A percentile compares a stretch with the other conserved stretches of the same genome.
These are phyloP conservation scores for Ctenopoma multispine DNA, from an alignment of 2,797 vertebrate species.

Conservation along the genomic window DNA sequence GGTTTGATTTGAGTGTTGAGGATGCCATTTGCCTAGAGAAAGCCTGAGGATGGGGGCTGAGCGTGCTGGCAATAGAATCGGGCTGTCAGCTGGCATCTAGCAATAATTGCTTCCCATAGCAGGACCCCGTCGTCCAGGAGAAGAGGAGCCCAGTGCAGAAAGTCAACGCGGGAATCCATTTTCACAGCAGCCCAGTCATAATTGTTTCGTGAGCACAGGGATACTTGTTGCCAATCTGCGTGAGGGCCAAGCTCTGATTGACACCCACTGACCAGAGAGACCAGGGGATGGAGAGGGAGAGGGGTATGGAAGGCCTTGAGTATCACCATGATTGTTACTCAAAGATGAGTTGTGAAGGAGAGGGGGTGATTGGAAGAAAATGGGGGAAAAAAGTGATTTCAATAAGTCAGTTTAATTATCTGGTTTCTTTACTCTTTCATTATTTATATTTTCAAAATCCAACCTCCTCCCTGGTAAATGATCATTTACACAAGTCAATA, in stretches of 20 bases:
- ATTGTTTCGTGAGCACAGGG: constrained; percentile 90
- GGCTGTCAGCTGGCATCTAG: constrained; percentile 98
- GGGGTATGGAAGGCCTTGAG: constrained; percentile 73
- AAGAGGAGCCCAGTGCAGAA: constrained; percentile 63
- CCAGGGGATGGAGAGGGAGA: constrained; percentile 62
- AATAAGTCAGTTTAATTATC: constrained; percentile 35
- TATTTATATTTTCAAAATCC: constrained; percentile 68
- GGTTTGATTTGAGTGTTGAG: constrained; percentile 95
- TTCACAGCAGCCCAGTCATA: constrained; percentile 90
- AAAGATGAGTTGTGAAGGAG: constrained; percentile 56
- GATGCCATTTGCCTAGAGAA: constrained; percentile 99
- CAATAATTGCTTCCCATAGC: constrained; percentile 99
- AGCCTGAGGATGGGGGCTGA: constrained; percentile 94
- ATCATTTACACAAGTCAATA: constrained; percentile 79
- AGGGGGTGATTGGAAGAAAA: constrained; percentile 29
- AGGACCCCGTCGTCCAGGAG: constrained; percentile 89
- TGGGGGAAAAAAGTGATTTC: not conserved
- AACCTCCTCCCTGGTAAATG: constrained; percentile 59
- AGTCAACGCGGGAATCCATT: constrained; percentile 89
- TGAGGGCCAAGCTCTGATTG: constrained; percentile 89
- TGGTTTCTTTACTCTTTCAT: constrained; percentile 57
- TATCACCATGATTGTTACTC: constrained; percentile 81
- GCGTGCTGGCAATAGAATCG: constrained; percentile 91
- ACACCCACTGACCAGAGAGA: constrained; percentile 91
- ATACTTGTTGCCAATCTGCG: constrained; percentile 91